These are phyloP conservation scores for Brachionus sp. DNA, from an alignment of 1,140 invertebrate species.

Conservation along the genomic window DNA sequence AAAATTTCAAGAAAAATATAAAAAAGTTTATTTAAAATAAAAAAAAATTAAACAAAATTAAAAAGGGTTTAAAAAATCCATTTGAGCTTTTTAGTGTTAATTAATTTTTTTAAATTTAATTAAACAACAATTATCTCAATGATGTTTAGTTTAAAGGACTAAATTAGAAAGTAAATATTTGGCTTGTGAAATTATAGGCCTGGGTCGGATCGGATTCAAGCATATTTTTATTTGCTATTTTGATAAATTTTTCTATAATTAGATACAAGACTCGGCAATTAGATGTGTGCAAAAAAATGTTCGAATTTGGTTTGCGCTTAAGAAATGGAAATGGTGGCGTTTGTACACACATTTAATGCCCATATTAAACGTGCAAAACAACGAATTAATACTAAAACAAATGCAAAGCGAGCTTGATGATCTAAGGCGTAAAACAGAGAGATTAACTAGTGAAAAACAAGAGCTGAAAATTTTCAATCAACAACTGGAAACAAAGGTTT, in stretches of 20 bases:
- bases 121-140: no score
- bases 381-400: constrained; percentile 77
- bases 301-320: constrained; percentile 78
- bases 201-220: background rate
- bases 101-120: no score
- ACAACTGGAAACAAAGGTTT: constrained; percentile 73
- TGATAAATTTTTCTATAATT: constrained; percentile 47
- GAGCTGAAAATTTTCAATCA: constrained; percentile 81
- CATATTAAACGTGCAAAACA: constrained; percentile 82
- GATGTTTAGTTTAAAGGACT: no score
- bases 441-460: constrained; percentile 76
- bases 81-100: no score
- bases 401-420: constrained; percentile 66
- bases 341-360: constrained; percentile 82
- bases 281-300: constrained; percentile 88
- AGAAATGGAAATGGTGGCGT: constrained; percentile 92
- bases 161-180: no score
- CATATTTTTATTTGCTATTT: constrained; percentile 3
- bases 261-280: constrained; percentile 79
- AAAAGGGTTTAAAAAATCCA: no score
- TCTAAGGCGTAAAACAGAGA: constrained; percentile 71
- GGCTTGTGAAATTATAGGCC: no score
- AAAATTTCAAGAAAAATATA: no score
- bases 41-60: no score
- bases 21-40: no score